Percentiles rank a stretch among this genome's conserved stretches.
Conservation (phyloP, 2,888 invertebrate genomes). For the Nephrotoma guestfalica region DNA sequence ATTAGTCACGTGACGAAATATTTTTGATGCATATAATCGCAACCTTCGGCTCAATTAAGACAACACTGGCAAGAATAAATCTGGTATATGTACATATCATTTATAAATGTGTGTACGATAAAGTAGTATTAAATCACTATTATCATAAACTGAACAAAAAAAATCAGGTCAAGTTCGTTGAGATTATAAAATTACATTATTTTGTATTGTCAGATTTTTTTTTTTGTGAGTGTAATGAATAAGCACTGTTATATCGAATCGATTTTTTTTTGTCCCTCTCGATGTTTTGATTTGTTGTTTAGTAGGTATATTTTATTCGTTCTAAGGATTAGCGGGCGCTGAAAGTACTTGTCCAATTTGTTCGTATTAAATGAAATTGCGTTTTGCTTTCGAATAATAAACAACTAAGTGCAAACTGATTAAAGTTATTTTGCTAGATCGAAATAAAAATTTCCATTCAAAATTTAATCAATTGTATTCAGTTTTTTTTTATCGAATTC, state of each 20-base stretch:
- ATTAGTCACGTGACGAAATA: constrained; percentile 1
- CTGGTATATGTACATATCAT: background rate
- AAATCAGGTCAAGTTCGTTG: constrained; percentile 4
- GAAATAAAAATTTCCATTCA: no score
- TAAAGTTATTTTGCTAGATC: no score
- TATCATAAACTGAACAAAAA: background rate
- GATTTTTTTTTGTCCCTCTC: background rate
- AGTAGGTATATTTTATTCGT: no score
- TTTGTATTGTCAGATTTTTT: background rate
- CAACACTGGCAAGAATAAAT: background rate
- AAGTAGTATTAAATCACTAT: background rate
- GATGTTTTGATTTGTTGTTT: no score
- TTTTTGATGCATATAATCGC: background rate
- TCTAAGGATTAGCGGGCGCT: no score
- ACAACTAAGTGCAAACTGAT: no score
- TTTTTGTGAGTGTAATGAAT: background rate
- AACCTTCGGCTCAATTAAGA: background rate
- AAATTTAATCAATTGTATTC: no score
- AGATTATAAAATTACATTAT: background rate
- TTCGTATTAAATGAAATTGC: no score
- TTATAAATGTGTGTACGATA: background rate
- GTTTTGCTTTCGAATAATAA: no score
- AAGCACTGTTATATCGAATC: background rate
- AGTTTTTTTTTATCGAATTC: no score
- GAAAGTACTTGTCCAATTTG: no score